phyloP scores from a whole-genome alignment of 2,113 vertebrate species.

The Psophia crepitans region DNA sequence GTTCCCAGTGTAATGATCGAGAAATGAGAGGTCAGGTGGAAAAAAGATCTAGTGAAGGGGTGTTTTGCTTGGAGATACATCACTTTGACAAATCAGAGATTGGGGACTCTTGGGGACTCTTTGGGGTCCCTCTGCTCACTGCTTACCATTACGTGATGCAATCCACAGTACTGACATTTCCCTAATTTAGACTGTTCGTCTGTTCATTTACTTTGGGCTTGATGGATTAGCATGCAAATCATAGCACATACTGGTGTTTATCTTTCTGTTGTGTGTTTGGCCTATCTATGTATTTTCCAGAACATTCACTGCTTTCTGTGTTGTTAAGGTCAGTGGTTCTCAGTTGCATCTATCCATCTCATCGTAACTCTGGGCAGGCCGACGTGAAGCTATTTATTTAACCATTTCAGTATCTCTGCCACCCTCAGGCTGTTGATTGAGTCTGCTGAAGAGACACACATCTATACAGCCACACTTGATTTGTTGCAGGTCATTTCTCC shows the following conservation, averaged over 20 bases:
- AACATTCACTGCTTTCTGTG: not conserved
- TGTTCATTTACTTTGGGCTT: slow-evolving; percentile 15
- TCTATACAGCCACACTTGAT: slow-evolving; percentile 7
- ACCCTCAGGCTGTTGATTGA: not conserved
- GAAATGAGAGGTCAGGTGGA: not conserved
- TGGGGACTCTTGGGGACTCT: not conserved
- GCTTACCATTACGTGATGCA: fast-evolving
- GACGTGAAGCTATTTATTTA: not conserved
- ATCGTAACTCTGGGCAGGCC: not conserved
- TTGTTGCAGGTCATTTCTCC: slow-evolving; percentile 2
- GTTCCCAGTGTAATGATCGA: not conserved
- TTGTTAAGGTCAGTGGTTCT: slow-evolving; percentile 24
- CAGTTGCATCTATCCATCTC: slow-evolving; percentile 22
- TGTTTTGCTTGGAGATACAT: not conserved
- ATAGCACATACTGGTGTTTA: not conserved
- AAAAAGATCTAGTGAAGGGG: not conserved
- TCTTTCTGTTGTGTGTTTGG: not conserved
- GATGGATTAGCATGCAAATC: not conserved
- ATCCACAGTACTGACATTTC: not conserved
- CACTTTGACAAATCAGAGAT: not conserved
- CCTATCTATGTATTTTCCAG: not conserved
- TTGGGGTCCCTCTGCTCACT: not conserved
- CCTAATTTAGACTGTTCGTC: not conserved
- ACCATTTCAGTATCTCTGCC: slow-evolving; percentile 12
- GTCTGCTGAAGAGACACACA: not conserved